Evolutionary conservation across 2,113 vertebrate species (phyloP), one percentile per base, ranked within the genome.

Genomic region (Heliornis fulica): DNA sequence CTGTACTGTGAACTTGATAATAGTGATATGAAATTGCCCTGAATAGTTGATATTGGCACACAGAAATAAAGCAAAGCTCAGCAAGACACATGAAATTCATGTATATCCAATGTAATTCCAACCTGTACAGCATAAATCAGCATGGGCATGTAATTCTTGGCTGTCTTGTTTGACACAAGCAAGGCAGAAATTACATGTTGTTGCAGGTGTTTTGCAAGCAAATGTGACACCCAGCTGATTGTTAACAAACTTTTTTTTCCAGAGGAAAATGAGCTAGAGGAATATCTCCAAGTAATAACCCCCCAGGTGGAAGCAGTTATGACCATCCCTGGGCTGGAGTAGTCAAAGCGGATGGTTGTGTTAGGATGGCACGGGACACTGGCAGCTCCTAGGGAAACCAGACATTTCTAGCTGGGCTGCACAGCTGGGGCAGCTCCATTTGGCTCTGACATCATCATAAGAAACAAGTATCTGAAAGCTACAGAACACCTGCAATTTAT

Each of bases 141-240:
- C 86, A 92, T 2, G n/a, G 65, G 36, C 57, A 78, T 68, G 90
- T 78, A 92, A 94, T 83, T 88, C 64, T 83, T 95, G 80, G 90
- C 93, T 51, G 85, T 83, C 89, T 92, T 64, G 34, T 64, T 95
- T 93, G 80, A 92, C 75, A 85, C 8, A 61, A 86, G 63, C 0
- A 0, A 96, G 83, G 66, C 56, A 95, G 63, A 78, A 95, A 93
- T 84, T 57, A 61, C 83, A 72, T 94, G 80, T 38, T 97, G 83
- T 87, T 94, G 96, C 75, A 96, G 88, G 94, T 97, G 95, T 65
- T 95, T 65, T 97, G 84, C 87, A 90, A 93, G 78, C 89, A 93
- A 97, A 96, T 85, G 93, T 46, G 86, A 93, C 1, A 0, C 48
- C 88, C 66, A 76, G 56, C 66, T 91, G 85, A 94, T 22, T 53